Evolutionary conservation across 1,140 invertebrate species (phyloP).

Genomic region (Grapholita molesta): DNA sequence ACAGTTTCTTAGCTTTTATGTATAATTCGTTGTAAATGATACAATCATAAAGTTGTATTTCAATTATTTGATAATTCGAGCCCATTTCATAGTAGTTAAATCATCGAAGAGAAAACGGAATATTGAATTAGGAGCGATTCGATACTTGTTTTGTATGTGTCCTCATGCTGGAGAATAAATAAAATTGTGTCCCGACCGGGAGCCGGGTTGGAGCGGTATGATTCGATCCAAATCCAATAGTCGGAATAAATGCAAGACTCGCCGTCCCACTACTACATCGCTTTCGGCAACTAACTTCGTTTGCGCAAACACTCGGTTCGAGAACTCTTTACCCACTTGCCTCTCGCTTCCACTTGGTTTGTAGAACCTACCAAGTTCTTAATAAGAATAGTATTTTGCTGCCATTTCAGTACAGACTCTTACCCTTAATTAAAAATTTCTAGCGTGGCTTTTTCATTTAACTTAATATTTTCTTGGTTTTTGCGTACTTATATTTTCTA

Average conservation of each 20-base stretch:
- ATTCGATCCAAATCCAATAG: conserved; percentile 42
- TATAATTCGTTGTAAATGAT: no score
- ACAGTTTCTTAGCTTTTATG: no score
- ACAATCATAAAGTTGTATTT: no score
- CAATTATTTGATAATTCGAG: no score
- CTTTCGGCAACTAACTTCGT: conserved; percentile 44
- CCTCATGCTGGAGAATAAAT: not conserved
- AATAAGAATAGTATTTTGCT: conserved; percentile 8
- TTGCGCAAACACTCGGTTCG: conserved; percentile 35
- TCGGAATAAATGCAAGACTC: conserved; percentile 35
- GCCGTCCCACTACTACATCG: conserved; percentile 31
- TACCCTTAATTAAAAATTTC: conserved; percentile 27
- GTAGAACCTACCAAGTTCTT: conserved; percentile 26
- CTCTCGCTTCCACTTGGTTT: conserved; percentile 38
- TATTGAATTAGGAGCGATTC: not conserved
- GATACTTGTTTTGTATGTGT: not conserved
- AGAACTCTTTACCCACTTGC: conserved; percentile 40
- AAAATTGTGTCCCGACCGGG: not conserved
- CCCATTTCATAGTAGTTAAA: not conserved
- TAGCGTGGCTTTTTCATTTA: not conserved
- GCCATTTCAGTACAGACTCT: conserved; percentile 22
- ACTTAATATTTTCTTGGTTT: not conserved
- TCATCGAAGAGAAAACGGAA: not conserved
- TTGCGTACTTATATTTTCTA: no score
- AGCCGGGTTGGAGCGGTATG: conserved; percentile 25